Base-by-base conservation (phyloP, 1,140 invertebrate species). In the Xylocopa sonorina region DNA sequence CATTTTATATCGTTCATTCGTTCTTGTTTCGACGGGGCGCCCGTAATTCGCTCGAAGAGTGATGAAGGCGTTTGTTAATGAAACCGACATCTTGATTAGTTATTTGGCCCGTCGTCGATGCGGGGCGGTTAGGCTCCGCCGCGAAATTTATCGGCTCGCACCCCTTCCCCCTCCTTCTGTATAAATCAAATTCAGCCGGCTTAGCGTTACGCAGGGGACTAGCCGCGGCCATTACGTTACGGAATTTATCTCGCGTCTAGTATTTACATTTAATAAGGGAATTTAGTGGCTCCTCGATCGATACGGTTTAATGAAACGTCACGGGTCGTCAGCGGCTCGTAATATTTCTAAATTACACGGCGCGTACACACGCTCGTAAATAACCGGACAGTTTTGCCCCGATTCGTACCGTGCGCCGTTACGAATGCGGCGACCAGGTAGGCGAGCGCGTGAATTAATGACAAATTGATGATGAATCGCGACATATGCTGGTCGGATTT, bases 1-100 rank as follows among this genome's bases (percentile, higher is more conserved):
- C 57, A 53, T 80, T 66, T 83, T 63, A 76, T 48, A 80, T 41
- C 67, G 75, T 55, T 51, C 67, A 68, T 55, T 51, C 29, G 71
- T 80, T 69, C 53, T 71, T 64, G 74, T 64, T 84, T 51, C 50
- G 24, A 41, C 69, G 50, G 38, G 62, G 46, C 58, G 71, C 29
- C 38, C 81, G 69, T 64, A 75, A 84, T 62, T 83, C 69, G 71
- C 48, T 2, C 58, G 48, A 57, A 63, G 63, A 79, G 66, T 64
- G 83, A 80, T 72, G 77, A 84, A 68, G 79, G 77, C 82, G 38
- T 72, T 51, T 72, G 78, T 72, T 78, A 77, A 85, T 85, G 83
- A 84, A 84, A 84, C 82, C 63, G 78, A 85, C 83, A 81, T 83
- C 83, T 79, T 78, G 82, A 85, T 85, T 85, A 85, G 80, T 85